Percentiles rank a stretch among this genome's conserved stretches.
Evolutionary conservation across 2,797 vertebrate genomes (phyloP).

Genomic region (Parotocinclus haroldoi): DNA sequence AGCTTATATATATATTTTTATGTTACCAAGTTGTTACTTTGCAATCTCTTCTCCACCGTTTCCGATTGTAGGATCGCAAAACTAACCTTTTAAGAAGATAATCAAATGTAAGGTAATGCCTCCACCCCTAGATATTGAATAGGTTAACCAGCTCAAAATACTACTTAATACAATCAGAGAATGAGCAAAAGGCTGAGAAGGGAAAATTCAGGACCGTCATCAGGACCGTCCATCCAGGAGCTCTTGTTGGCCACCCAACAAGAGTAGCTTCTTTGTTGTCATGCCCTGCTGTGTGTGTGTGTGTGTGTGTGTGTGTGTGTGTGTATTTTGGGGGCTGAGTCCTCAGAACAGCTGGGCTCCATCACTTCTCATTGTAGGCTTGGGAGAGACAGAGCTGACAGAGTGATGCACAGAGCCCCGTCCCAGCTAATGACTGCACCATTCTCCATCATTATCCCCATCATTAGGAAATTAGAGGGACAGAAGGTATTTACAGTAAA

Average conservation of each 20-base stretch:
- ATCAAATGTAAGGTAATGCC: no score
- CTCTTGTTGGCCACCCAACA: slow-evolving; percentile 29
- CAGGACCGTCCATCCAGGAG: slow-evolving; percentile 12
- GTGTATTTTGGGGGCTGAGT: slow-evolving; percentile 45
- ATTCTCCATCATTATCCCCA: slow-evolving; percentile 99
- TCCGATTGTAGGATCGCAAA: no score
- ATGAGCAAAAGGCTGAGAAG: background rate
- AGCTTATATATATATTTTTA: no score
- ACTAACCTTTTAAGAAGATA: no score
- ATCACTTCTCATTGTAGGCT: slow-evolving; percentile 94
- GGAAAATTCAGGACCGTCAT: background rate
- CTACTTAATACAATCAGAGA: background rate
- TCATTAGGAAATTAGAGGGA: slow-evolving; percentile 99
- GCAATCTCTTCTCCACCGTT: no score
- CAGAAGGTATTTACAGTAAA: slow-evolving; percentile 99
- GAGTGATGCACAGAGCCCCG: slow-evolving; percentile 97
- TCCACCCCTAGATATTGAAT: no score
- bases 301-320: slow-evolving; percentile 45
- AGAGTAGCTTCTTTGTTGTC: no score
- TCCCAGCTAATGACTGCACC: slow-evolving; percentile 96
- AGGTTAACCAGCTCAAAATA: no score
- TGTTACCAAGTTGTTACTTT: no score
- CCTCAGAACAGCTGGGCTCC: slow-evolving; percentile 88
- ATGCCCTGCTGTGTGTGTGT: background rate
- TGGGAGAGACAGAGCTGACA: slow-evolving; percentile 90